Conservation (phyloP, 1,140 invertebrate genomes). For the Drosophila arizonae region DNA sequence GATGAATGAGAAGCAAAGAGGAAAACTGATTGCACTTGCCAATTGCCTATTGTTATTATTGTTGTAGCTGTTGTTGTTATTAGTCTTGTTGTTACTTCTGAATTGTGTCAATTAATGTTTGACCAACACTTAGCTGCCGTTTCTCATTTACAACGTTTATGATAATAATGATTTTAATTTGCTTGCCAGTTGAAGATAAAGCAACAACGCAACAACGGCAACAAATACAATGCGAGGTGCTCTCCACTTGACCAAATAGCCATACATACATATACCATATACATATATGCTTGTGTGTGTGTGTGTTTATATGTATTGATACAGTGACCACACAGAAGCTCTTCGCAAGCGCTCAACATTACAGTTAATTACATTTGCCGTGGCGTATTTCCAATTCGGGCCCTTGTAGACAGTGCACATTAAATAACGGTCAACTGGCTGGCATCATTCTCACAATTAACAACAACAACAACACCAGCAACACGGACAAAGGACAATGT, state of each 20-base stretch:
- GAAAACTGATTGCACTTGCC: conserved; percentile 22
- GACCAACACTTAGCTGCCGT: conserved; percentile 50
- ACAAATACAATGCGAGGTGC: conserved; percentile 7
- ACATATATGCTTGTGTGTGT: neutral
- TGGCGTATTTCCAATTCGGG: conserved; percentile 47
- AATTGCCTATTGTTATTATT: conserved; percentile 17
- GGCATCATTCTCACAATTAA: conserved; percentile 53
- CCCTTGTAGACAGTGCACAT: conserved; percentile 48
- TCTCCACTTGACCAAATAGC: conserved; percentile 49
- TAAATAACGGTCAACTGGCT: conserved; percentile 73
- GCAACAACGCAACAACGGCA: neutral
- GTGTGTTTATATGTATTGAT: conserved; percentile 26
- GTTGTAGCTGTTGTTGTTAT: conserved; percentile 19
- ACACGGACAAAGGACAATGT: conserved; percentile 29
- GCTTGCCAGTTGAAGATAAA: conserved; percentile 63
- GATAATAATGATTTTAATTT: conserved; percentile 72
- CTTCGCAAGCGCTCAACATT: conserved; percentile 40
- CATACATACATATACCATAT: conserved; percentile 7
- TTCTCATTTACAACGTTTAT: conserved; percentile 19
- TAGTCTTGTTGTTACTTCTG: conserved; percentile 30
- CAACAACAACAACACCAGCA: conserved; percentile 33
- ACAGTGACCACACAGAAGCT: conserved; percentile 26
- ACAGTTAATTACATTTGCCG: conserved; percentile 77
- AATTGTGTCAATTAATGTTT: conserved; percentile 73
- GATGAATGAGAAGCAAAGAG: conserved; percentile 1